Evolutionary conservation across 2,888 invertebrate species (phyloP), one percentile per base, ranked within the genome.

Genomic region (Spialia ferax): DNA sequence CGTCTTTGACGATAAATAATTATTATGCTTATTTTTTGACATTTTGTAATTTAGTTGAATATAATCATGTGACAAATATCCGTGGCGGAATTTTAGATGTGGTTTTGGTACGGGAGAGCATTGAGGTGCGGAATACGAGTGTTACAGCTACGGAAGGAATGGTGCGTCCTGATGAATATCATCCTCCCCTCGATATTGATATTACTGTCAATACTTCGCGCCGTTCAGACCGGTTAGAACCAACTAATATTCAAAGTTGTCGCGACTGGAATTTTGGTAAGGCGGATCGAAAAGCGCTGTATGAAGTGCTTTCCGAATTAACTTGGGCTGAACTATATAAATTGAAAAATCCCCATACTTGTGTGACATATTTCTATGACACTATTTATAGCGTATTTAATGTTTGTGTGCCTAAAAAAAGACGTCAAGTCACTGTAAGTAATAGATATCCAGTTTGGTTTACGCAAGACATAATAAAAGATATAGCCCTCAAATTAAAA

Each of bases 11-110:
- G 50, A 32, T 69, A 38, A 57, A 38, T 32, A 61, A 56, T 50
- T 69, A 71, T 57, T 64, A 61, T 42, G 11, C 7, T 54, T 71
- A 62, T 35, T 71, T 69, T 68, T 18, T 62, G 13, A 38, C 67
- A 22, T 65, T 48, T 62, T 69, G 69, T 55, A 29, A 50, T 35
- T 23, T 71, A 3, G 13, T 15, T 18, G 69, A 71, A 18, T 18
- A 8, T 5, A 71, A 71, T 68, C 1, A 7, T 32, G 50, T 71
- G 10, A 18, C 20, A 15, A 71, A 71, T 42, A 6, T 15, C n/a
- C 35, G 26, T 18, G 64, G 67, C 0, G 52, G 69, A n/a, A 64
- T 56, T 1, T 26, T 69, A 42, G 71, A 71, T 54, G 68, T 71
- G 1, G 69, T 68, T 1, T 26, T 71, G 15, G 55, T 59, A 3